Percentiles rank a stretch among this genome's conserved stretches.
Conservation (phyloP, 2,797 vertebrate species). For the Falco novaeseelandiae region DNA sequence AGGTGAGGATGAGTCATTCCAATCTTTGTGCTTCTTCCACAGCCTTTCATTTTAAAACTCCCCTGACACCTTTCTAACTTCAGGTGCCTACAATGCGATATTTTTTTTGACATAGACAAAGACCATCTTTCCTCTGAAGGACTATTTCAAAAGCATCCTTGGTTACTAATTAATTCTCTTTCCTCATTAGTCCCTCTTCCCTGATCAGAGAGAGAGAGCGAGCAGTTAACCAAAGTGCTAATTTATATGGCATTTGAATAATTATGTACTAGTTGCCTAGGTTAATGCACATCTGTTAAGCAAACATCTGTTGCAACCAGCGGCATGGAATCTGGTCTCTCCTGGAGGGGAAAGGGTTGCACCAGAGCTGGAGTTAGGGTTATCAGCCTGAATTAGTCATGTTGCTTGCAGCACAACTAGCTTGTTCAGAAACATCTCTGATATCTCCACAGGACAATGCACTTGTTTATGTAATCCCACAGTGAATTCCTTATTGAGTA, state of each 20-base stretch:
- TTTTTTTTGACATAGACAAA: not conserved
- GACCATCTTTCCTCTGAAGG: not conserved
- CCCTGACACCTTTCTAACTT: not conserved
- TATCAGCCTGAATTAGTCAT: not conserved
- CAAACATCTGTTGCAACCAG: not conserved
- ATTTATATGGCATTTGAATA: not conserved
- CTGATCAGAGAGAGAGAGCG: not conserved
- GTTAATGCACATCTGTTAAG: not conserved
- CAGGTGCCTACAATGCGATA: not conserved
- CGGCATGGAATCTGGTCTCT: not conserved
- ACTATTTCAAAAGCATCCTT: not conserved
- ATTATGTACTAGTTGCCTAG: not conserved
- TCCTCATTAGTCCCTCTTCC: not conserved
- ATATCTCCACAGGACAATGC: not conserved
- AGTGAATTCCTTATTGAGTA: not conserved
- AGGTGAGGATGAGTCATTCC: conserved; percentile 15
- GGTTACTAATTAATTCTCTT: not conserved
- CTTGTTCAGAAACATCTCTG: not conserved
- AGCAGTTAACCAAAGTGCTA: not conserved
- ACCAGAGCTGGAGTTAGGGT: not conserved
- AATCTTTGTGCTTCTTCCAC: not conserved
- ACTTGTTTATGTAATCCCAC: not conserved
- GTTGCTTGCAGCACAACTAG: not conserved
- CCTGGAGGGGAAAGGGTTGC: not conserved
- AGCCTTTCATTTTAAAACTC: not conserved